Evolutionary conservation across 2,113 vertebrate species (phyloP).

Genomic region (Abramis brama): DNA sequence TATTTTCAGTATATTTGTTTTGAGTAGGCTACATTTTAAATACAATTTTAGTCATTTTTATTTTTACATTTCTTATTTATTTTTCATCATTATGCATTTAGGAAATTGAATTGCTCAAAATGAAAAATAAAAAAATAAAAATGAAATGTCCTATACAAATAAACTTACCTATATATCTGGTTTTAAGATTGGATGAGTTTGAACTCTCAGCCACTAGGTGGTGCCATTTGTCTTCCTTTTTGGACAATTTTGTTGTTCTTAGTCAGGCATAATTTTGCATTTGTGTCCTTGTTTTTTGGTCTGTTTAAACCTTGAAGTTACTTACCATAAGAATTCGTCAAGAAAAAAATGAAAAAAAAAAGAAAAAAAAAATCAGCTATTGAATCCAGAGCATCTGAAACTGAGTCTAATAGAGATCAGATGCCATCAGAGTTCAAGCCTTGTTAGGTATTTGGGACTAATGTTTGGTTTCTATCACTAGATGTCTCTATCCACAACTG

Average conservation of each 20-base stretch:
- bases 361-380: background rate
- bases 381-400: background rate
- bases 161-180: no score
- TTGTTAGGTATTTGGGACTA: background rate
- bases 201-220: background rate
- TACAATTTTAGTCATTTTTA: no score
- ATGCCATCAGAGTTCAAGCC: background rate
- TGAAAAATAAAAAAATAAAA: no score
- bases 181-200: background rate
- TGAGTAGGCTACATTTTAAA: no score
- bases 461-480: background rate
- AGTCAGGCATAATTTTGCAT: background rate
- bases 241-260: background rate
- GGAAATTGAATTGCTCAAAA: no score
- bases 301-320: background rate
- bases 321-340: background rate
- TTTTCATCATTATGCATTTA: no score
- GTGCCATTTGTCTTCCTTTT: background rate
- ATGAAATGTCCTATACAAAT: no score
- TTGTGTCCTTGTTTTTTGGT: background rate
- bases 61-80: no score
- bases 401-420: background rate
- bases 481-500: background rate
- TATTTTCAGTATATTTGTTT: no score
- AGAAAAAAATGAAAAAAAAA: background rate